Percentiles rank a stretch among this genome's conserved stretches.
Evolutionary conservation across 2,888 invertebrate genomes (phyloP).

Genomic region (Lasioglossum figueresi): DNA sequence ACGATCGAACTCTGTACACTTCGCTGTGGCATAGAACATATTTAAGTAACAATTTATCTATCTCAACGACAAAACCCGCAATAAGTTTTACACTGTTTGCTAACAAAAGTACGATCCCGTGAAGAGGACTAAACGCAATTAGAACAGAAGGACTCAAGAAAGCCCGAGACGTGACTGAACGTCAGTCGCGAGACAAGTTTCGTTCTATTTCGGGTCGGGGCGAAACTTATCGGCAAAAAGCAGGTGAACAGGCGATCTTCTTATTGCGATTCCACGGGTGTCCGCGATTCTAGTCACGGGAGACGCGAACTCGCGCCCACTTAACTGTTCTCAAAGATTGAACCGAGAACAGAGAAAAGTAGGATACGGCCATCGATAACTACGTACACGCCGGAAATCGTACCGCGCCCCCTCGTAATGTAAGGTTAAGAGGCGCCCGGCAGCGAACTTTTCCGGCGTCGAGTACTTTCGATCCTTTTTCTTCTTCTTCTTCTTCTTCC

Average conservation of each 20-base stretch:
- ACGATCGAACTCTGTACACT: too few species aligned
- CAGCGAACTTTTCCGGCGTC: slow-evolving; percentile 5
- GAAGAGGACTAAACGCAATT: background rate
- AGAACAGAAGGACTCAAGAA: background rate
- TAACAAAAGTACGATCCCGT: background rate
- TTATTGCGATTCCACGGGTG: slow-evolving; percentile 41
- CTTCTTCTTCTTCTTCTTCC: background rate
- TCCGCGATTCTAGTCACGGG: slow-evolving; percentile 43
- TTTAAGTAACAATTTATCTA: background rate
- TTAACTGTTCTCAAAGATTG: slow-evolving; percentile 35
- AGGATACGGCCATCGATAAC: slow-evolving; percentile 49
- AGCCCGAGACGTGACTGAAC: background rate
- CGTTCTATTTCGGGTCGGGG: background rate
- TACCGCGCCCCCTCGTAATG: slow-evolving; percentile 31
- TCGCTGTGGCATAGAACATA: background rate
- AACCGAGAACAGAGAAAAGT: slow-evolving; percentile 21
- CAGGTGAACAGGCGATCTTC: slow-evolving; percentile 14
- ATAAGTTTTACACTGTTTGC: background rate
- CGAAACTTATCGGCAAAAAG: background rate
- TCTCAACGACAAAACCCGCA: background rate
- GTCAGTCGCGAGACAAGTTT: background rate
- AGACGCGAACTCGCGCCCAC: slow-evolving; percentile 15
- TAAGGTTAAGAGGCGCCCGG: slow-evolving; percentile 35
- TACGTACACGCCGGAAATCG: slow-evolving; percentile 35
- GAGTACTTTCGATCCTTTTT: background rate